phyloP scores from a whole-genome alignment of 2,113 vertebrate species.

The Catharus minimus region DNA sequence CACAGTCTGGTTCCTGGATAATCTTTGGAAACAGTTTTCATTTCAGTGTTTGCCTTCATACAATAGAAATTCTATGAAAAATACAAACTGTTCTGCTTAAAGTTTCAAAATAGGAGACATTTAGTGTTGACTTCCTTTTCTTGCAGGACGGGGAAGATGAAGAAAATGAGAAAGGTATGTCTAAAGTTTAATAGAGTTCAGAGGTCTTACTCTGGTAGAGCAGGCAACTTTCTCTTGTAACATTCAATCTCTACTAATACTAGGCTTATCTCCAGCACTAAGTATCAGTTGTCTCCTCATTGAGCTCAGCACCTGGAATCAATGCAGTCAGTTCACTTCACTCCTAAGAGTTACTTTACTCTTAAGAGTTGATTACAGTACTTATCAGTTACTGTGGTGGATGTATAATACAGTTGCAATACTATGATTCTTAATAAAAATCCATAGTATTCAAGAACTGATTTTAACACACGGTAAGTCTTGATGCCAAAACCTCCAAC shows the following conservation, averaged over 20 bases:
- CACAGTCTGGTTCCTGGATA: not conserved
- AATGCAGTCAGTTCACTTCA: slow-evolving; percentile 59
- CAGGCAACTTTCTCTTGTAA: slow-evolving; percentile 45
- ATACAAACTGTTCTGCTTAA: not conserved
- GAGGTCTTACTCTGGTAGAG: slow-evolving; percentile 53
- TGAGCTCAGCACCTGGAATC: slow-evolving; percentile 53
- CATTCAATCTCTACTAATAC: slow-evolving; percentile 52
- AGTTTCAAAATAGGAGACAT: slow-evolving; percentile 8
- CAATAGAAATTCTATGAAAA: not conserved
- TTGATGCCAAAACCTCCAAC: not conserved
- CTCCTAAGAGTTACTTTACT: slow-evolving; percentile 67
- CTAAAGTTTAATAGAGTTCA: slow-evolving; percentile 70
- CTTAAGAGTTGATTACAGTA: slow-evolving; percentile 53
- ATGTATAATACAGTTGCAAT: slow-evolving; percentile 1
- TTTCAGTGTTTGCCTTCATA: not conserved
- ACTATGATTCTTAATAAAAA: slow-evolving; percentile 48
- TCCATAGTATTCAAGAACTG: slow-evolving; percentile 44
- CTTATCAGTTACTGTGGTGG: slow-evolving; percentile 72
- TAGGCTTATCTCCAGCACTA: slow-evolving; percentile 62
- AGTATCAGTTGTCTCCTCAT: slow-evolving; percentile 44
- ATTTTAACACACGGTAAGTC: slow-evolving; percentile 71
- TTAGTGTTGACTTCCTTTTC: slow-evolving; percentile 73
- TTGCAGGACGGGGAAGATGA: slow-evolving; percentile 90
- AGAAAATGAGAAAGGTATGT: slow-evolving; percentile 96
- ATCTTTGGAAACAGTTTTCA: not conserved